Conservation (phyloP, 2,888 invertebrate genomes). For the Andrena bucephala region DNA sequence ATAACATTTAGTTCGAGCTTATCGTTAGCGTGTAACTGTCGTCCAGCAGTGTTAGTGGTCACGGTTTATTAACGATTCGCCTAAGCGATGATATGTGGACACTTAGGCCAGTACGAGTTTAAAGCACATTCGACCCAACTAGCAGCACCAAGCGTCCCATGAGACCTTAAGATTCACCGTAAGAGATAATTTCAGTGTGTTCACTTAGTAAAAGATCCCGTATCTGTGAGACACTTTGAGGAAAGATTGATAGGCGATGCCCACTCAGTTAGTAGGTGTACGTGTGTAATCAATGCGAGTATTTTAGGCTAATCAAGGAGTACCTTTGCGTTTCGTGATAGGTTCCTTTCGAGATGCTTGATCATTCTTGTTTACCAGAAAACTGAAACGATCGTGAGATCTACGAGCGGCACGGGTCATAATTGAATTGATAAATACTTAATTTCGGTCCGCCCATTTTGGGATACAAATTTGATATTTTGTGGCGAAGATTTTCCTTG, state of each 20-base stretch:
- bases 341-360: background rate
- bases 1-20: conserved; percentile 43
- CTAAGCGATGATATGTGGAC: conserved; percentile 45
- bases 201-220: conserved; percentile 41
- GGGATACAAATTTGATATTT: background rate
- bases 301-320: background rate
- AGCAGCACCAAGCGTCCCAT: conserved; percentile 8
- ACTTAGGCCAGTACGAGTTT: conserved; percentile 55
- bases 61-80: conserved; percentile 31
- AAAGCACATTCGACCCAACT: conserved; percentile 23
- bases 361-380: conserved; percentile 1
- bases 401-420: no score
- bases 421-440: no score
- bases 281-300: conserved; percentile 27
- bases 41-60: conserved; percentile 32
- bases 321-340: background rate
- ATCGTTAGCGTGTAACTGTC: conserved; percentile 44
- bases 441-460: no score
- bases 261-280: conserved; percentile 31
- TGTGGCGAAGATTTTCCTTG: background rate
- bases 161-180: background rate
- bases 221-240: background rate
- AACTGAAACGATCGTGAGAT: no score
- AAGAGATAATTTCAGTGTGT: conserved; percentile 43
- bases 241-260: conserved; percentile 13